These are phyloP conservation scores for Trochalopteron elliotii DNA, from an alignment of 2,113 vertebrate genomes.

Conservation along the genomic window DNA sequence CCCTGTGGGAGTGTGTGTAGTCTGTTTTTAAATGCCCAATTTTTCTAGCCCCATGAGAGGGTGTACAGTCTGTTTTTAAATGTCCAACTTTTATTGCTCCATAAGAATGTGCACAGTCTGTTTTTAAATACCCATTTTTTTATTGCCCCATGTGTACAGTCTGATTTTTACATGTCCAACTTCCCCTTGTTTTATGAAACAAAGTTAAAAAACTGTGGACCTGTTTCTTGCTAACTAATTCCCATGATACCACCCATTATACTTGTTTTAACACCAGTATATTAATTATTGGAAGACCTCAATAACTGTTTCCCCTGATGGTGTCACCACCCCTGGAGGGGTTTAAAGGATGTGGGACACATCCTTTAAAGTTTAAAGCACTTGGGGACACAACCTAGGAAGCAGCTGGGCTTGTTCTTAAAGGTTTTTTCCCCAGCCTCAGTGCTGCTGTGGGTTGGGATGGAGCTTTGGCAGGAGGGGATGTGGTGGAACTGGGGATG, in stretches of 20 bases:
- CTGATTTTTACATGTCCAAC: neutral
- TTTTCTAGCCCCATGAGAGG: rapidly evolving
- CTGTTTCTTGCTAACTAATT: rapidly evolving
- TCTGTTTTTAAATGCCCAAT: no score
- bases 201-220: rapidly evolving
- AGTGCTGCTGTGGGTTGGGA: rapidly evolving
- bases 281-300: no score
- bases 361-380: no score
- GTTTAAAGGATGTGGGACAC: rapidly evolving
- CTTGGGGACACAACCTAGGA: rapidly evolving
- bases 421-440: rapidly evolving
- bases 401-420: rapidly evolving
- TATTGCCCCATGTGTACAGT: rapidly evolving
- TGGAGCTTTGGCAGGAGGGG: neutral
- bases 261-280: neutral
- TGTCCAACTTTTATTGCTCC: neutral
- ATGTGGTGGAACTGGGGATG: rapidly evolving
- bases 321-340: neutral
- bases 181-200: rapidly evolving
- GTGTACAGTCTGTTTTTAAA: no score
- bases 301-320: rapidly evolving
- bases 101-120: no score
- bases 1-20: rapidly evolving
- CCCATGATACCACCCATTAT: rapidly evolving
- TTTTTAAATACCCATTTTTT: no score